Evolutionary conservation across 2,888 invertebrate genomes (phyloP).

Genomic region (Pammene fasciana): DNA sequence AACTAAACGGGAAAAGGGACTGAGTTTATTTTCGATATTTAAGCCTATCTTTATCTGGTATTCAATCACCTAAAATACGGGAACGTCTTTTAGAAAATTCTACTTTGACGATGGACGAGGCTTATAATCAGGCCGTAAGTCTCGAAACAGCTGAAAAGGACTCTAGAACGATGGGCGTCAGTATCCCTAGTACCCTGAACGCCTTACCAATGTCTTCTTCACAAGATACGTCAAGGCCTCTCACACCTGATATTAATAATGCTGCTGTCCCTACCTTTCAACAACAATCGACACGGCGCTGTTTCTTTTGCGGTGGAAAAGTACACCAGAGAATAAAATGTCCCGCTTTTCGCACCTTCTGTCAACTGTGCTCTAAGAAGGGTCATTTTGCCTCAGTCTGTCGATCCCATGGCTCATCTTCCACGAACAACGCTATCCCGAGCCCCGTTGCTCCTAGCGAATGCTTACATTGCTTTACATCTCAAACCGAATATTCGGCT

Average conservation of each 20-base stretch:
- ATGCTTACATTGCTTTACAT: not conserved
- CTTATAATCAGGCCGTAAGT: not conserved
- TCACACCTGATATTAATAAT: not conserved
- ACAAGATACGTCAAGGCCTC: not conserved
- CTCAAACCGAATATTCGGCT: not conserved
- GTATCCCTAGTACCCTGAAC: not conserved
- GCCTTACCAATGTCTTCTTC: not conserved
- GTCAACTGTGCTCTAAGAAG: not conserved
- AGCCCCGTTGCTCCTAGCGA: not conserved
- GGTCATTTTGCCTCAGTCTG: not conserved
- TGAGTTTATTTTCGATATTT: no score
- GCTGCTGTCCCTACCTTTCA: no score
- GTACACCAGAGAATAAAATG: not conserved
- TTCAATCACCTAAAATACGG: not conserved
- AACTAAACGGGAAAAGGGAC: no score
- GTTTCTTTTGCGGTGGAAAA: slow-evolving; percentile 1
- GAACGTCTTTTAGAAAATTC: not conserved
- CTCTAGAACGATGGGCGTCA: not conserved
- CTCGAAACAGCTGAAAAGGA: not conserved
- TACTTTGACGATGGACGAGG: not conserved
- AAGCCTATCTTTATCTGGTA: no score
- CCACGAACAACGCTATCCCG: not conserved
- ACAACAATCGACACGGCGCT: not conserved
- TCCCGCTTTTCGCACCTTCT: not conserved
- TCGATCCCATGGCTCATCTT: not conserved